Base-by-base conservation (phyloP, 2,888 invertebrate species). In the Tetragonisca angustula region DNA sequence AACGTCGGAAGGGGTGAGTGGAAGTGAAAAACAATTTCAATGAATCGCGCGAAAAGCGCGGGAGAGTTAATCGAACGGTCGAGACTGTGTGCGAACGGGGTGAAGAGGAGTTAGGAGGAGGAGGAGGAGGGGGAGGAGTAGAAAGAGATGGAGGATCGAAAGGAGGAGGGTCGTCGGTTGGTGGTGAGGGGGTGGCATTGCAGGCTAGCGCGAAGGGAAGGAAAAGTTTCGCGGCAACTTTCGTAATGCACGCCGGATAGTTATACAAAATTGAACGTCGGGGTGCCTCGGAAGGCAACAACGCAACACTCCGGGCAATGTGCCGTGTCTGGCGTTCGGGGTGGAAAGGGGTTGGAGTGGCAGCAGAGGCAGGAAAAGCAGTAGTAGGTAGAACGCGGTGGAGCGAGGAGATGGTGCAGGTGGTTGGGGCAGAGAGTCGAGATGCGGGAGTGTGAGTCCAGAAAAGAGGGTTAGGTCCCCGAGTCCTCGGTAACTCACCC, bases 391-490 rank as follows among this genome's bases (percentile, higher is more conserved):
- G 79, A 81, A 84, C 79, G 85, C 78, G 86, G 80, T 77, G 79
- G 75, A 81, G 81, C 80, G 88, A 83, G 86, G 76, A 82, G 85
- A 77, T 62, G 77, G 78, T 80, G 85, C 76, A 81, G 89, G 88
- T 88, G 81, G 90, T 81, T 72, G 87, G 85, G 85, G 84, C 71
- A 84, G 84, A 71, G 84, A 85, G 87, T 82, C 87, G 88, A 91
- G 91, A 91, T 92, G 90, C 91, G 88, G 90, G 92, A 91, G 93
- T 92, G 92, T 91, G 93, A 93, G 93, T 92, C 92, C 92, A 92
- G 93, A 93, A 93, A 93, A 93, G 93, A 93, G 93, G 93, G 93
- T 93, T 92, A 92, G 92, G 93, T 91, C 91, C 90, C 91, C 83
- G 92, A 92, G 91, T 92, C 92, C 92, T 92, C 92, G 90, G 92